Base-by-base conservation (phyloP, 2,888 invertebrate species). In the Amphipoea lucens region DNA sequence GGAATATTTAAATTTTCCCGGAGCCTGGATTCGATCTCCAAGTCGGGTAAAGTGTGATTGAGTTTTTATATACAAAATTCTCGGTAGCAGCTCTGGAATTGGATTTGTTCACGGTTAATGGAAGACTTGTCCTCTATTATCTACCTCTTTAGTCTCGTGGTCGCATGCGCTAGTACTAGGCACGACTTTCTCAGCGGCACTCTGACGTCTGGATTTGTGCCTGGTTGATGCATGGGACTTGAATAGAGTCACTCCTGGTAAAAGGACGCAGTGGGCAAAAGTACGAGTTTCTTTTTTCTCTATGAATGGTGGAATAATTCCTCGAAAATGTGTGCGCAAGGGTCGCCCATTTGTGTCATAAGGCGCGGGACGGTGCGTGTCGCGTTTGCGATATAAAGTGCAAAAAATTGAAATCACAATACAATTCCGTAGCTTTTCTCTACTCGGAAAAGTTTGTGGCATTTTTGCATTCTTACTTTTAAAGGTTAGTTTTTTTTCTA, bases 1-100 rank as follows among this genome's bases (percentile, higher is more conserved):
- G 17, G 11, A 74, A 79, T 62, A 79, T 82, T 85, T 73, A 77
- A 85, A 78, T 75, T 57, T 63, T 71, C 14, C 6, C 57, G 14
- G 7, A 17, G 2, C 36, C 45, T 36, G 0, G 2, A 7, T 65
- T n/a, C 17, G 6, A 14, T 62, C 40, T 40, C 2, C 0, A n/a
- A 48, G 5, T 45, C 4, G 4, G n/a, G 20, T 0, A 54, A 62
- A 63, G 48, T 23, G 45, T 57, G 48, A 78, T 78, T 45, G 45
- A 57, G 4, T 36, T 45, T 75, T 23, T 23, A 29, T 17, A 17
- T 48, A 20, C n/a, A 40, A 40, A 20, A 6, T 20, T 48, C 6
- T 71, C 2, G 1, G 5, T 40, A 23, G 65, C 20, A 23, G 5
- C 6, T n/a, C 3, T 2, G 17, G 5, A 40, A 40, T 60, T 60